Evolutionary conservation across 2,113 vertebrate species (phyloP).

Genomic region (Pelodiscus sinensis): DNA sequence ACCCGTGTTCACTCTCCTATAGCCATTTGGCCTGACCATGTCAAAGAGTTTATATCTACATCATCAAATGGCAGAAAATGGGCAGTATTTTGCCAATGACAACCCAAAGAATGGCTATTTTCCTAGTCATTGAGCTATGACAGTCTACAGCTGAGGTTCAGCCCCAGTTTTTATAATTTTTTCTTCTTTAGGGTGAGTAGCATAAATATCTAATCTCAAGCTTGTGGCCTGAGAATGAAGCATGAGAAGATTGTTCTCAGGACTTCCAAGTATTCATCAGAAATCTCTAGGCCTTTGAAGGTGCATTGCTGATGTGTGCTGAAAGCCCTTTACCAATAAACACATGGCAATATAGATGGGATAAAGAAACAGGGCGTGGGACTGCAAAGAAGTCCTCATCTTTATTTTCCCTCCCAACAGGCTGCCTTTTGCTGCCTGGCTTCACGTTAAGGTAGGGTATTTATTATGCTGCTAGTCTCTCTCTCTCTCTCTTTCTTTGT

Average conservation of each 20-base stretch:
- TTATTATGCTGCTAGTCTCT: background rate
- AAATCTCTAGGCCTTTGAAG: background rate
- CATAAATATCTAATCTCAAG: background rate
- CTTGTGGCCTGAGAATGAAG: background rate
- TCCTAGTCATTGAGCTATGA: background rate
- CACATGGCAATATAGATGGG: background rate
- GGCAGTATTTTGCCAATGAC: background rate
- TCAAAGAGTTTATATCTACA: background rate
- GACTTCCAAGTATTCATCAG: background rate
- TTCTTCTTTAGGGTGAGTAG: conserved; percentile 15
- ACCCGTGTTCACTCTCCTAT: no score
- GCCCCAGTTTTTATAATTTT: background rate
- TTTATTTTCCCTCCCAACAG: background rate
- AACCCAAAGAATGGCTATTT: background rate
- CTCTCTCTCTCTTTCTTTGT: background rate
- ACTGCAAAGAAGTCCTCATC: background rate
- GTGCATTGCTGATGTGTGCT: background rate
- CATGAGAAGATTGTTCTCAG: background rate
- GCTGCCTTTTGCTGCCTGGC: background rate
- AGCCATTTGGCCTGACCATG: no score
- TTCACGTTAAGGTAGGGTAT: background rate
- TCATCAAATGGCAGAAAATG: background rate
- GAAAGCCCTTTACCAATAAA: background rate
- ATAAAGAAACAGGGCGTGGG: background rate
- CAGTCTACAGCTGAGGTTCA: background rate